Base-by-base conservation (phyloP, 2,888 invertebrate species). In the Andrena marginata region DNA sequence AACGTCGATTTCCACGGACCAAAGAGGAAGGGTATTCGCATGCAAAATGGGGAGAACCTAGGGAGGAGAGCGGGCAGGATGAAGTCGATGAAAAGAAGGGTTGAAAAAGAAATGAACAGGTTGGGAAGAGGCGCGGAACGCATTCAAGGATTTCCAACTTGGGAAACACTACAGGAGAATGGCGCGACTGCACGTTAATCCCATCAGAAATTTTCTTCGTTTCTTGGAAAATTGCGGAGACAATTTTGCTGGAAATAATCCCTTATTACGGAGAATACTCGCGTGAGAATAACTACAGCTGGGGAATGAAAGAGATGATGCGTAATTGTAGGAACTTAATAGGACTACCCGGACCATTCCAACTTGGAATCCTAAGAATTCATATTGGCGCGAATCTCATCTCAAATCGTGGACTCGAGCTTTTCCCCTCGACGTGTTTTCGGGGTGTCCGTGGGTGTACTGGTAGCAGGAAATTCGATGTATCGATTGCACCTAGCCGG, bases 401-500 rank as follows among this genome's bases (percentile, higher is more conserved):
- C 59, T 69, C 6, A 16, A 42, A 29, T 35, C 26, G 10, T 10
- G 6, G 48, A 68, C 62, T 63, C 77, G 26, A 7, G 6, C 13
- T 8, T 31, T 23, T 31, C 10, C 26, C 13, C n/a, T 0, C n/a
- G 13, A 20, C 23, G n/a, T 26, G 69, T 42, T 42, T 29, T 6
- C 8, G 5, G 5, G 54, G 16, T n/a, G 20, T 26, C 42, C 26
- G 42, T n/a, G 42, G 29, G 49, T 49, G 62, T 62, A 51, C 54
- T 42, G 70, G 62, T 49, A 51, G 64, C 60, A 29, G 1, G 35
- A 23, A 60, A 60, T 59, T 63, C 68, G 56, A 63, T 77, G 77
- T 76, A 79, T 79, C 78, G 78, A 79, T 79, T 77, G 59, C 69
- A 63, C 63, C 76, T 56, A 64, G 35, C 3, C 33, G 33, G 2